phyloP scores from a whole-genome alignment of 2,888 invertebrate species.

The Eugnorisma glareosa region DNA sequence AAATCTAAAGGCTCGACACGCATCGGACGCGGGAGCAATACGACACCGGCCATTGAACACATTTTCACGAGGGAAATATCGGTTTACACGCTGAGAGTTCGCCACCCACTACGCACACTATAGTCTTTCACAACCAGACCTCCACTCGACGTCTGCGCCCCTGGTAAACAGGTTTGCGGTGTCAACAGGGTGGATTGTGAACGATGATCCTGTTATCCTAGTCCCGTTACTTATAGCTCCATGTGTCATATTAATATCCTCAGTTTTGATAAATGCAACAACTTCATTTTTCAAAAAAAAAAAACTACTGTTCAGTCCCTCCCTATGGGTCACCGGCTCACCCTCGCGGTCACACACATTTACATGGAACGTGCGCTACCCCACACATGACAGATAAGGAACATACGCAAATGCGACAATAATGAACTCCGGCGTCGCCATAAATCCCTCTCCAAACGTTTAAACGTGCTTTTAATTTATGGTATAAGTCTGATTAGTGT shows the following conservation, averaged over 20 bases:
- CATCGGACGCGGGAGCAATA: slow-evolving; percentile 80
- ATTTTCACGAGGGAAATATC: slow-evolving; percentile 90
- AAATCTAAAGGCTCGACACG: slow-evolving; percentile 88
- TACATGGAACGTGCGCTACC: slow-evolving; percentile 52
- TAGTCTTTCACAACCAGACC: slow-evolving; percentile 73
- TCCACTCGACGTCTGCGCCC: slow-evolving; percentile 71
- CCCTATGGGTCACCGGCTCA: slow-evolving; percentile 17
- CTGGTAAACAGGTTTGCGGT: slow-evolving; percentile 67
- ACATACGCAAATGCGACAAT: slow-evolving; percentile 80
- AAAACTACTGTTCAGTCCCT: slow-evolving; percentile 13
- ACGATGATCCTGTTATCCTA: slow-evolving; percentile 14
- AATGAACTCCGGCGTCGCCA: slow-evolving; percentile 80
- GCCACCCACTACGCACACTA: slow-evolving; percentile 86
- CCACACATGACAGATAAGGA: slow-evolving; percentile 69
- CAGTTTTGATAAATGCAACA: slow-evolving; percentile 1
- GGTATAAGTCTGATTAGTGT: slow-evolving; percentile 81
- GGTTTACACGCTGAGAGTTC: slow-evolving; percentile 83
- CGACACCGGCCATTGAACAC: slow-evolving; percentile 88
- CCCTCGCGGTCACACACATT: slow-evolving; percentile 40
- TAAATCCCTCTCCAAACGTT: slow-evolving; percentile 78
- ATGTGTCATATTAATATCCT: slow-evolving; percentile 22
- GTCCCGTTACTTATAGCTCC: slow-evolving; percentile 7
- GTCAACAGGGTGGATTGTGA: slow-evolving; percentile 31
- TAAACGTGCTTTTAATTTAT: slow-evolving; percentile 85
- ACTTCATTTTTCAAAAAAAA: slow-evolving; percentile 61